Base-by-base conservation (phyloP, 2,888 invertebrate genomes). In the Uloborus plumipes region DNA sequence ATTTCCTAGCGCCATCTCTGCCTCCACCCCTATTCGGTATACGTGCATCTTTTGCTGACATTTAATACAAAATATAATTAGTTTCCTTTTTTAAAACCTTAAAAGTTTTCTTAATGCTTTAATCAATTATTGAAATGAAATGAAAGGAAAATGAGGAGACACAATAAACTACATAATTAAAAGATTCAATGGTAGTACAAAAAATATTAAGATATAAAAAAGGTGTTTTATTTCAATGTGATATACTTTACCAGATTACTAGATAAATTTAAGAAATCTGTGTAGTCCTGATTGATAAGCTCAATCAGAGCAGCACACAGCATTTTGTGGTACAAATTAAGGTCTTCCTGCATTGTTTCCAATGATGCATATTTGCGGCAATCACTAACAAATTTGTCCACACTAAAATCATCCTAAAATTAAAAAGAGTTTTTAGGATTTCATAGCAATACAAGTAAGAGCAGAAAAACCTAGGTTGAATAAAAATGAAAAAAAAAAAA, bases 251-350 rank as follows among this genome's bases (percentile, higher is more conserved):
- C 97, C 86, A 99, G 91, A 89, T 97, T 97, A 64, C 96, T 96
- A 7, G 98, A 98, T 64, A 99, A 91, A 90, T 97, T 97, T 9
- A 99, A 97, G 90, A 99, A 99, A 89, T 98, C 97, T 3, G 96
- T 97, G 88, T 99, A 99, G 89, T 99, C 98, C 88, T 96, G 95
- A 90, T 99, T 99, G 86, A 99, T 97, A 11, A 99, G 92, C 89
- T 99, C 98, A 86, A 98, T 95, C 95, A 99, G 97, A 16, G 97
- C 94, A 81, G 95, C 93, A 86, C 97, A 92, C 0, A 99, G 90
- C n/a, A 95, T 93, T 90, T 96, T 95, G 65, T 98, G 91, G 89
- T 98, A 98, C 22, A 94, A 91, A 6, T 95, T 95, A 86, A 99
- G 91, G 89, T 98, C 96, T 90, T 95, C 95, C 71, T 96, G 92